Evolutionary conservation across 2,113 vertebrate genomes (phyloP).

Genomic region (Gambusia holbrooki): DNA sequence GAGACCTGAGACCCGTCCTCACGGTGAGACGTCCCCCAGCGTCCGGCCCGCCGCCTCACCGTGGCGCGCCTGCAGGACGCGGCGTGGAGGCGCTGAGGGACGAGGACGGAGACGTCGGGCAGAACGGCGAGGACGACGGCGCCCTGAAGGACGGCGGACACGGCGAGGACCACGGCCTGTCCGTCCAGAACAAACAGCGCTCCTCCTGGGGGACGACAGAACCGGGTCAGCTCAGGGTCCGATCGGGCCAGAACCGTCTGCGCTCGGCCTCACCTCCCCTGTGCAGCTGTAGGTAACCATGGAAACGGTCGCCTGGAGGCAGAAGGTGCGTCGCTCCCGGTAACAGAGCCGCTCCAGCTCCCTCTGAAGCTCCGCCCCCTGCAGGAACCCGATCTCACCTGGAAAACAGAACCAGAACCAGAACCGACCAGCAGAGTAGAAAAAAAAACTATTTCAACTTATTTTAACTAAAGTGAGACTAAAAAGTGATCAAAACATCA

Average conservation of each 20-base stretch:
- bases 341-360: slow-evolving; percentile 71
- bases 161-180: slow-evolving; percentile 32
- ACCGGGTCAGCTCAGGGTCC: neutral
- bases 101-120: slow-evolving; percentile 1
- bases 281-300: slow-evolving; percentile 63
- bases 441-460: no score
- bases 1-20: no score
- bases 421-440: no score
- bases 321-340: slow-evolving; percentile 74
- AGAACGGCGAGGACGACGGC: slow-evolving; percentile 13
- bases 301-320: slow-evolving; percentile 75
- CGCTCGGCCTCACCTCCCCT: slow-evolving; percentile 55
- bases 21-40: neutral
- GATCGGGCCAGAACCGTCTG: neutral
- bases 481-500: no score
- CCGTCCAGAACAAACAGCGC: slow-evolving; percentile 48
- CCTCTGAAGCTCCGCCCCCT: slow-evolving; percentile 74
- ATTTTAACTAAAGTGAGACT: no score
- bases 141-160: slow-evolving; percentile 2
- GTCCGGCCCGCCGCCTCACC: neutral
- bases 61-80: neutral
- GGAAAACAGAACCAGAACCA: neutral
- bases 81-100: slow-evolving; percentile 7
- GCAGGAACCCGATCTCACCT: slow-evolving; percentile 72
- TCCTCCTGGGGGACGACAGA: slow-evolving; percentile 59